Conservation (phyloP, 2,113 vertebrate species). For the Steatornis caripensis region DNA sequence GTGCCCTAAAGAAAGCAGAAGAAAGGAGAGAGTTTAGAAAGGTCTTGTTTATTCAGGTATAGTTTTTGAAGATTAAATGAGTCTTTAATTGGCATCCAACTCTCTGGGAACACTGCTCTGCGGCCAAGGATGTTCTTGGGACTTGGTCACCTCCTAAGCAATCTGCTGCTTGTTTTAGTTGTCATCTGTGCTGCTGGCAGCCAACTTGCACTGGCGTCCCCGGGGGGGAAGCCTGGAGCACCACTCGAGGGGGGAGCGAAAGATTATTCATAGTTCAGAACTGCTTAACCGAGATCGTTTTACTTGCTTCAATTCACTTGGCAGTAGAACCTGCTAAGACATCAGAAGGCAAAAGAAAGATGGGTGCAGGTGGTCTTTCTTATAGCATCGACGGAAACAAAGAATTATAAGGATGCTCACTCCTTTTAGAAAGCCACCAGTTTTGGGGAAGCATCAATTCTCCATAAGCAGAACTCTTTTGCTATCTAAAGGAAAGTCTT, state of each 20-base stretch:
- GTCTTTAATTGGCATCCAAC: neutral
- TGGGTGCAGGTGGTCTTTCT: neutral
- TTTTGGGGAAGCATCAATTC: neutral
- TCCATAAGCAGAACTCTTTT: neutral
- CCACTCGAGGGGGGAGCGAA: neutral
- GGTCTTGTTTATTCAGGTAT: neutral
- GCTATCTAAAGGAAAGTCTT: neutral
- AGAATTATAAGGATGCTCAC: no score
- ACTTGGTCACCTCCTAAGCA: neutral
- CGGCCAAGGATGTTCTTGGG: rapidly evolving
- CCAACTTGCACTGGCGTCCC: neutral
- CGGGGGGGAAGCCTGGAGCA: rapidly evolving
- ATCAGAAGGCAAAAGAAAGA: neutral
- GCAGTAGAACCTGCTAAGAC: neutral
- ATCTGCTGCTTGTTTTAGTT: neutral
- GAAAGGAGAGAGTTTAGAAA: neutral
- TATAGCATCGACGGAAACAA: no score
- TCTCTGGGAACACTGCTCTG: rapidly evolving
- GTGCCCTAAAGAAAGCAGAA: neutral
- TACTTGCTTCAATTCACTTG: neutral
- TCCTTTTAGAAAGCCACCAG: neutral
- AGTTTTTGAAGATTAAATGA: neutral
- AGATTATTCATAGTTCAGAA: neutral
- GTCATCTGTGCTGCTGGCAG: neutral
- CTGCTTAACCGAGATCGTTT: neutral